A percentile compares a stretch with the other conserved stretches of the same genome.
Evolutionary conservation across 2,888 invertebrate species (phyloP).

Genomic region (Leptinotarsa rubiginosa): DNA sequence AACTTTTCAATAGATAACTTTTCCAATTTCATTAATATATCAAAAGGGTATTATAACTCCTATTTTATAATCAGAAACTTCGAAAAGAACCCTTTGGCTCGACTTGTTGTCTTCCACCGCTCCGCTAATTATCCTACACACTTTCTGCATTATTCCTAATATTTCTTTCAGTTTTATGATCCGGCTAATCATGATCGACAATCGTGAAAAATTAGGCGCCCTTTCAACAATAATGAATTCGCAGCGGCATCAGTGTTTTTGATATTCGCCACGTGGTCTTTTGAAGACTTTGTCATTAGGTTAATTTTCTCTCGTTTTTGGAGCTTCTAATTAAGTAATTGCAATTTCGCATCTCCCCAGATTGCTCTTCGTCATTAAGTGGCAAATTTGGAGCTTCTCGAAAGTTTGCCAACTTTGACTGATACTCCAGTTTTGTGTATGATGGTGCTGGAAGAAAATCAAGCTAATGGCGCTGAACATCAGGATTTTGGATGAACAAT

Average conservation of each 20-base stretch:
- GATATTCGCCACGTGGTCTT: slow-evolving; percentile 46
- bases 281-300: slow-evolving; percentile 59
- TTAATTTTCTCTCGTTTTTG: slow-evolving; percentile 59
- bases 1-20: slow-evolving; percentile 20
- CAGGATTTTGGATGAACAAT: slow-evolving; percentile 14
- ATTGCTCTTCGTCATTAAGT: slow-evolving; percentile 51
- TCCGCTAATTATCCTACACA: slow-evolving; percentile 30
- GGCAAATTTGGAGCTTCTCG: slow-evolving; percentile 47
- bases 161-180: slow-evolving; percentile 28
- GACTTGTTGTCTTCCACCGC: slow-evolving; percentile 11
- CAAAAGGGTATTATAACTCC: slow-evolving; percentile 15
- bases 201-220: slow-evolving; percentile 34
- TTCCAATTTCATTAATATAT: slow-evolving; percentile 23
- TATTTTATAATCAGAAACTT: slow-evolving; percentile 20
- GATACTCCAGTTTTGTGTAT: slow-evolving; percentile 36
- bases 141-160: slow-evolving; percentile 27
- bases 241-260: slow-evolving; percentile 41
- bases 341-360: slow-evolving; percentile 59
- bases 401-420: slow-evolving; percentile 47
- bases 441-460: slow-evolving; percentile 16
- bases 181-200: slow-evolving; percentile 29
- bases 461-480: slow-evolving; percentile 15
- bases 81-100: slow-evolving; percentile 10
- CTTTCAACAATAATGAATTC: slow-evolving; percentile 36
- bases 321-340: slow-evolving; percentile 62